Percentiles rank a stretch among this genome's conserved stretches.
These are phyloP conservation scores for Scomberomorus guttatus DNA, from an alignment of 2,797 vertebrate species.

Conservation along the genomic window DNA sequence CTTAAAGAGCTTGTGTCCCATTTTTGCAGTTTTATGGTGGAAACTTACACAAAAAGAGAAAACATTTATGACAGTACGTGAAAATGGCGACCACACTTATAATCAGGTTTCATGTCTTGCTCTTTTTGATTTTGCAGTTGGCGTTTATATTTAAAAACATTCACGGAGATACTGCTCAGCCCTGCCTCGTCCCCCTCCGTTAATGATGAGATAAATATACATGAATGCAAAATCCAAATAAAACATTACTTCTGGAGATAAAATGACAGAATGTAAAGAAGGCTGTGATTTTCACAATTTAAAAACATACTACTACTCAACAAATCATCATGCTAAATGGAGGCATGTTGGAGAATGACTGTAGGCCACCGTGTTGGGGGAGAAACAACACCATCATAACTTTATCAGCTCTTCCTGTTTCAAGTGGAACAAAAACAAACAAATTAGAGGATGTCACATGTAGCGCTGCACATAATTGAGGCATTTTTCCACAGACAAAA, in stretches of 20 bases:
- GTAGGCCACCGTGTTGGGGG: not conserved
- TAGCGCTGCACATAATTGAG: not conserved
- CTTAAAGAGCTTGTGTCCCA: not conserved
- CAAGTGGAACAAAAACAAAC: not conserved
- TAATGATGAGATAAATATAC: not conserved
- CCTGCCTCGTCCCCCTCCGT: too few species aligned
- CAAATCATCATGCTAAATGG: not conserved
- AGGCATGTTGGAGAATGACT: not conserved
- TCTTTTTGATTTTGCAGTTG: not conserved
- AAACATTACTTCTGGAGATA: not conserved
- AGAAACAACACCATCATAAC: not conserved
- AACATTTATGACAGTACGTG: too few species aligned
- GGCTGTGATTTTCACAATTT: not conserved
- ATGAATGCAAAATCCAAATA: not conserved
- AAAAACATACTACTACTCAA: too few species aligned
- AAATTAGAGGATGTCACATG: not conserved
- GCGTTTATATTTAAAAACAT: not conserved
- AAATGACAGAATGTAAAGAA: not conserved
- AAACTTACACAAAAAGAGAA: too few species aligned
- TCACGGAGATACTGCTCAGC: not conserved
- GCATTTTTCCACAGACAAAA: not conserved
- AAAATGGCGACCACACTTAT: too few species aligned
- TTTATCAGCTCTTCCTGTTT: not conserved
- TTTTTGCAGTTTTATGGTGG: not conserved
- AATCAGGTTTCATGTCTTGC: too few species aligned